Base-by-base conservation (phyloP, 2,888 invertebrate genomes). In the Melinaea menophilus region DNA sequence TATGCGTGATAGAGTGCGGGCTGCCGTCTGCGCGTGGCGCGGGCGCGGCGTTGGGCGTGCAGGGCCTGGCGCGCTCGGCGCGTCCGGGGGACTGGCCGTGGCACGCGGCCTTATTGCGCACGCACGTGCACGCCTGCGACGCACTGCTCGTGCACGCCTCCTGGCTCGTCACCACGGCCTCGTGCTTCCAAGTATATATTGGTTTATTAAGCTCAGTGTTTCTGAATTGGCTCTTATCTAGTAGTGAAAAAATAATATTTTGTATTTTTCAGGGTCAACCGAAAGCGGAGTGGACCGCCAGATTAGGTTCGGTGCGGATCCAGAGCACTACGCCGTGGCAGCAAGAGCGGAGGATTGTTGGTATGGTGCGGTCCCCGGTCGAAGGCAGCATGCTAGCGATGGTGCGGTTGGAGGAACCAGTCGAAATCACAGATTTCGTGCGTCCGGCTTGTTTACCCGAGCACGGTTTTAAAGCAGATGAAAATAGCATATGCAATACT, bases 71-170 rank as follows among this genome's bases (percentile, higher is more conserved):
- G 47, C 95, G 95, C 75, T 94, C 95, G 85, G 93, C 96, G 1
- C 92, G 92, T 3, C 95, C 95, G 0, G 97, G 96, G 2, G 96
- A 97, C 81, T 97, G 97, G 97, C 97, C 97, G n/a, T 97, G 97
- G 97, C 94, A 96, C 79, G 95, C 94, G 22, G 94, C 95, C 2
- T 89, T 98, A 2, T 93, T 95, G 75, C 94, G 96, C 73, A 94
- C 96, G 76, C 95, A 96, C 71, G 94, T 95, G 51, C 97, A 97
- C 79, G 95, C 96, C 5, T 98, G 97, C 79, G 97, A 98, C 81
- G 97, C 95, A 2, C 95, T 96, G 1, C 91, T 98, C 48, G 92
- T 97, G 55, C 95, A 96, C 41, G 91, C 94, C 4, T 93, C 94
- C 64, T 97, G 97, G 97, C 92, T 98, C 9, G 90, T 97, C 51